Base-by-base conservation (phyloP, 2,113 vertebrate genomes). In the Prionailurus bengalensis region DNA sequence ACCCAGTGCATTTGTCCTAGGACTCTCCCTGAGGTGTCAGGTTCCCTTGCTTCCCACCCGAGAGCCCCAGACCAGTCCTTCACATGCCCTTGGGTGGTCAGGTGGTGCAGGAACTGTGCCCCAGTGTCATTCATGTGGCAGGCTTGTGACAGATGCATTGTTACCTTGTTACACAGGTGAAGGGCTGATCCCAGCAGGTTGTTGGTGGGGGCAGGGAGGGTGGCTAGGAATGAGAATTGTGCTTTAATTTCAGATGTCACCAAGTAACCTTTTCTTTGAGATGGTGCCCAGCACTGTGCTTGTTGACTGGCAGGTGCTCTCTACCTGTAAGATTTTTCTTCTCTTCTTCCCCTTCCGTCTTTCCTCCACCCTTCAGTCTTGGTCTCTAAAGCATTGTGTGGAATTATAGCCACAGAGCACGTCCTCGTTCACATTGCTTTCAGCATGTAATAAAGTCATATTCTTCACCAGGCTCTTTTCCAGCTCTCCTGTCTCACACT, bases 341-440 rank as follows among this genome's bases (percentile, higher is more conserved):
- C 23, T 66, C 61, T 79, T 79, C 76, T 65, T 45, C 45, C 51
- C 7, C 15, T 79, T 81, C 63, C 7, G 2, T 81, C 45, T 63
- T 80, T 65, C 11, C 88, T 87, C 68, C 11, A 39, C 42, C 65
- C 14, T 2, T 29, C 15, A 65, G 36, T 45, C 45, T 80, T 84
- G 90, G 90, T 36, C 90, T 97, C 76, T 96, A 80, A 68, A 92
- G 97, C 45, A 14, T 25, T 73, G 42, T 0, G 0, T 58, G 66
- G 94, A 97, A 98, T 97, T 96, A 68, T 23, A 94, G 89, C 68
- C 80, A 11, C 89, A 68, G 91, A 98, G 87, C 86, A 66, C 36
- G 0, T 96, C 96, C 96, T 33, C 83, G 90, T 95, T 98, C 97
- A 78, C 88, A 76, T 93, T 95, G 36, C 96, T 98, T 97, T 97